Evolutionary conservation across 2,888 invertebrate species (phyloP), one percentile per base, ranked within the genome.

Genomic region (Mantis religiosa): DNA sequence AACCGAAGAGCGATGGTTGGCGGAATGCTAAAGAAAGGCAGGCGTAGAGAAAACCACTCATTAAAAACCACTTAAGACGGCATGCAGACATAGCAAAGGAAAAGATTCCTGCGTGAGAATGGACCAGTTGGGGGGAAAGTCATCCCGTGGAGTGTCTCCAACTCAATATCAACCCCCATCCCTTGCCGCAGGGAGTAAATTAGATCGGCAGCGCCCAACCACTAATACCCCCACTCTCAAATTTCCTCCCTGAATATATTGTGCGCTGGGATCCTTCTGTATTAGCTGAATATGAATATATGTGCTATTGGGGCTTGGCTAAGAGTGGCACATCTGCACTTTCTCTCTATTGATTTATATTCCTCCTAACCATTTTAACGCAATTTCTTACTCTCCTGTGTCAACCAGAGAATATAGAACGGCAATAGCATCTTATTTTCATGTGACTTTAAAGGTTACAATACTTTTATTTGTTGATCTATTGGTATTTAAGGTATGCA

Each of bases 21-120:
- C 54, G 54, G 54, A 71, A 71, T 83, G 27, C 7, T 20, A 27
- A 28, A 83, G 83, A 28, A 28, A 83, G 83, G 8, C 83, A 28
- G 28, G 83, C 14, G 14, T 20, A 15, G 28, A 15, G 83, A 27
- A 85, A 85, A 27, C 85, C 54, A 85, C 47, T 85, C 85, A 85
- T 85, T 54, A 85, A 85, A 85, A 85, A 34, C 85, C 85, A 85
- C 47, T 85, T 85, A 85, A 83, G 83, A 83, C 83, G 27, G n/a
- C 83, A 28, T 83, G 28, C 28, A 83, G 28, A 28, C 83, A 15
- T 83, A 28, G 28, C 14, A n/a, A 28, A 83, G n/a, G 27, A n/a
- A 28, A 28, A n/a, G 28, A 27, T 28, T 28, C 83, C 83, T 28
- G 41, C 41, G 41, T 41, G 83, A 27, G 28, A 83, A 83, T 14